Evolutionary conservation across 1,140 invertebrate species (phyloP), one percentile per base, ranked within the genome.

Genomic region (Venustaconcha ellipsiformis): DNA sequence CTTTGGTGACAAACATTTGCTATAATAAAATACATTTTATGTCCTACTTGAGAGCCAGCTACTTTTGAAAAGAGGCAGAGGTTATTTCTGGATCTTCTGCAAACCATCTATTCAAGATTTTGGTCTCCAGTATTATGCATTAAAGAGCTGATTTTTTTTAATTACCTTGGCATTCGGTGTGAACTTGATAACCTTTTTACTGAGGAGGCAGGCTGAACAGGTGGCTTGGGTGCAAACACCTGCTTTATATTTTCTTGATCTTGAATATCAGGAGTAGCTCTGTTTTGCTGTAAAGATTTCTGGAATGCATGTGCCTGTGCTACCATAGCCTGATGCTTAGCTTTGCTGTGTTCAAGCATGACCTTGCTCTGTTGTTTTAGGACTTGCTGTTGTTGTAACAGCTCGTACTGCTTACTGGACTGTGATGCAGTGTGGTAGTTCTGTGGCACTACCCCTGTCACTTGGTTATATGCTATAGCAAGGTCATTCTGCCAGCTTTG

Each of bases 311-410:
- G 87, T 17, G 87, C 88, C 64, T 89, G 88, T 14, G 88, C 87
- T 13, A 90, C 84, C 84, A 88, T 86, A 13, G 88, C 88, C 56
- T 88, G 85, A 74, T 90, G 88, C 75, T 89, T 90, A 37, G 86
- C 88, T 70, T 88, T 87, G 74, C 87, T 88, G 60, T 83, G 81
- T 75, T 89, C 86, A 55, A 88, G 67, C 72, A 88, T 70, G 6
- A 80, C 80, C 67, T 84, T 80, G 58, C 80, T 82, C 62, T 82
- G 77, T 30, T 84, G 74, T 67, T 84, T 80, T 14, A 80, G 72
- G 30, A 74, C 78, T 37, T 78, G 79, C 69, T 87, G 85, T 69
- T 84, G 84, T 69, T 86, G 81, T 15, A 85, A 65, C 67, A 88
- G 62, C 73, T 87, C 85, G 64, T 78, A 85, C 77, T 87, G 86